phyloP scores from a whole-genome alignment of 2,797 vertebrate genomes.

The Danio choprae region DNA sequence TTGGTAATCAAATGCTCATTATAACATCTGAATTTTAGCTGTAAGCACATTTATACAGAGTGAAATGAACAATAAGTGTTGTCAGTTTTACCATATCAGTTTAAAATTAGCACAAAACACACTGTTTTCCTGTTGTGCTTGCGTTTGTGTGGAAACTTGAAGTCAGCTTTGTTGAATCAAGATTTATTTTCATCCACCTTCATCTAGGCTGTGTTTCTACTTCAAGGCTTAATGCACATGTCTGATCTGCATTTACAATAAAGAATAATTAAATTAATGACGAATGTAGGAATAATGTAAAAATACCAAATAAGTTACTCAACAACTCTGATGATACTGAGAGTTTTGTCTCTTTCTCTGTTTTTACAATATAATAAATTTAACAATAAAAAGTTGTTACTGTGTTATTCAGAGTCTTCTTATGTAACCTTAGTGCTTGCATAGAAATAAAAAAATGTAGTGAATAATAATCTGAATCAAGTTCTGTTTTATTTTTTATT shows the following conservation, averaged over 20 bases:
- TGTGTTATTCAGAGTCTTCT: neutral
- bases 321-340: neutral
- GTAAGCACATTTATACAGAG: too few relatives aligned
- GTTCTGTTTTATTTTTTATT: neutral
- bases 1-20: too few relatives aligned
- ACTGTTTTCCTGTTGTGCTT: too few relatives aligned
- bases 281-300: too few relatives aligned
- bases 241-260: neutral
- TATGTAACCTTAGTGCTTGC: neutral
- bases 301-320: neutral
- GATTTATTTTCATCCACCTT: neutral
- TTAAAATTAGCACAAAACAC: too few relatives aligned
- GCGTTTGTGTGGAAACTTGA: too few relatives aligned
- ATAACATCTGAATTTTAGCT: too few relatives aligned
- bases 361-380: neutral
- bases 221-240: neutral
- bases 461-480: neutral
- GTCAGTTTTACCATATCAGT: too few relatives aligned
- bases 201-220: neutral
- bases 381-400: too few relatives aligned
- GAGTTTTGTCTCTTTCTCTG: neutral
- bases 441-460: neutral
- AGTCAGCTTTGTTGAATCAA: neutral
- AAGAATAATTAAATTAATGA: neutral
- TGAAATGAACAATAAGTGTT: too few relatives aligned